Base-by-base conservation (phyloP, 2,888 invertebrate genomes). In the Scaptomyza flava region DNA sequence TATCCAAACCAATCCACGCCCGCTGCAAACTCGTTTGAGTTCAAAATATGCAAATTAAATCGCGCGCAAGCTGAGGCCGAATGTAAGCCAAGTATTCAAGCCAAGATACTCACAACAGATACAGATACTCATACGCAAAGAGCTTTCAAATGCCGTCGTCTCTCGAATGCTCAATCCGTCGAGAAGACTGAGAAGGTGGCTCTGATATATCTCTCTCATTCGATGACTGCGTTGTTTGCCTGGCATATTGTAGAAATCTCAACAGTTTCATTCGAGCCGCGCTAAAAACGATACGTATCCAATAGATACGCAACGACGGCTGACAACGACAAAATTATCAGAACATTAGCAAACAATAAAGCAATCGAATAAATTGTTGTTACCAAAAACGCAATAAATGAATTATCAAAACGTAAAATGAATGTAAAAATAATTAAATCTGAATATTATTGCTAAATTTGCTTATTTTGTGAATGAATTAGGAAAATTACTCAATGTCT, bases 191-290 rank as follows among this genome's bases (percentile, higher is more conserved):
- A 73, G 64, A 66, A 60, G 70, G 57, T 77, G 67, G 72, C 64
- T 67, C 65, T 59, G 68, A 30, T 30, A 30, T 30, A 30, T 14
- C 11, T 14, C 7, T 11, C n/a, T 20, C 2, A 34, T n/a, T 51
- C 23, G 54, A 72, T 60, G 68, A 51, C 77, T 71, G 52, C 69
- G 62, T 73, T 67, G 61, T 57, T 77, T 57, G 78, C 58, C 60
- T 81, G 80, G 51, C 63, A 17, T 17, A 59, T 60, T 54, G 61
- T 74, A 71, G 70, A 77, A 84, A 87, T 87, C 84, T 76, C 75
- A 68, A 87, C 90, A 90, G 90, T 90, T 91, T 85, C 82, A 90
- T 89, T 89, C 90, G 89, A 90, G 90, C 89, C 91, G 91, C 90
- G 91, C 87, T 89, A 87, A 86, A 89, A 90, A 84, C 89, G 89